phyloP scores from a whole-genome alignment of 1,140 invertebrate genomes.

The Zaprionus africanus region DNA sequence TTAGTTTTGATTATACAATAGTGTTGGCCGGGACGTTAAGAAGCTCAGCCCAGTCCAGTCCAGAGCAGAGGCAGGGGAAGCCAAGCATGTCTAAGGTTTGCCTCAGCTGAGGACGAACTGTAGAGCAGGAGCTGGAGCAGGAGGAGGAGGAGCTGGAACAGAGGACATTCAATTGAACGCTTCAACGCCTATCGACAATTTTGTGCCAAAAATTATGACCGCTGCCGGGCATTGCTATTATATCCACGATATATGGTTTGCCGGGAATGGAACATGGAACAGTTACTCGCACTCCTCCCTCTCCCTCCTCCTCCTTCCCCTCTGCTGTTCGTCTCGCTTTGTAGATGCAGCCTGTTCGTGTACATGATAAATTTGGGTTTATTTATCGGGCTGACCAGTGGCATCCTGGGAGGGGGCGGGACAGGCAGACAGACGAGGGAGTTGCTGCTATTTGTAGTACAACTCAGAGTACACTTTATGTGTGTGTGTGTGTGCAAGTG shows the following conservation, averaged over 20 bases:
- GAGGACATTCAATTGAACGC: slow-evolving; percentile 80
- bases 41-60: not conserved
- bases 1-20: slow-evolving; percentile 84
- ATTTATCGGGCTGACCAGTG: slow-evolving; percentile 72
- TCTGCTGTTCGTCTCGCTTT: not conserved
- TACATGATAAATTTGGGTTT: slow-evolving; percentile 80
- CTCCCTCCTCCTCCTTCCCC: not conserved
- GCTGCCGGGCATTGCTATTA: slow-evolving; percentile 69
- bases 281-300: not conserved
- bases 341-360: slow-evolving; percentile 45
- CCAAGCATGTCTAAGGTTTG: slow-evolving; percentile 12
- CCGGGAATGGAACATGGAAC: slow-evolving; percentile 20
- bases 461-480: not conserved
- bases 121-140: not conserved
- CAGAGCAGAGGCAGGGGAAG: not conserved
- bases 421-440: slow-evolving; percentile 36
- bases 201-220: slow-evolving; percentile 80
- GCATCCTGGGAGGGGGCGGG: not conserved
- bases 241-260: slow-evolving; percentile 73
- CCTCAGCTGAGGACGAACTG: slow-evolving; percentile 36
- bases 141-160: too few relatives aligned
- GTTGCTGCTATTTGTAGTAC: slow-evolving; percentile 64
- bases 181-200: slow-evolving; percentile 82
- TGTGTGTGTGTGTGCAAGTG: slow-evolving; percentile 13
- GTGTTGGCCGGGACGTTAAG: slow-evolving; percentile 42